A percentile compares a stretch with the other conserved stretches of the same genome.
These are phyloP conservation scores for Lasioglossum morio DNA, from an alignment of 2,888 invertebrate species.

Conservation along the genomic window DNA sequence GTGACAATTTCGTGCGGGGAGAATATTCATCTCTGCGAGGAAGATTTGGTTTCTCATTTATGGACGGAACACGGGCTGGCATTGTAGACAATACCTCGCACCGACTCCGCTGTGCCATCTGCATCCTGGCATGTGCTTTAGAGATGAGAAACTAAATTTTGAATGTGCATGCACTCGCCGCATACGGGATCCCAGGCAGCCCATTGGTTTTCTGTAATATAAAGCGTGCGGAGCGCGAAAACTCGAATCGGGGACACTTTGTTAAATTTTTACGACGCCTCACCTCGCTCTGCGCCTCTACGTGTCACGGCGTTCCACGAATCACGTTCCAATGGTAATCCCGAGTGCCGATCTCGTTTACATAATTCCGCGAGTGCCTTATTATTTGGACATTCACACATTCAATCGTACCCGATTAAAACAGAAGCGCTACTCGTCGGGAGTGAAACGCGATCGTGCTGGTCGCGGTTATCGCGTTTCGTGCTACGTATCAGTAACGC, in stretches of 20 bases:
- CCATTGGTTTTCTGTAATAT: constrained; percentile 1
- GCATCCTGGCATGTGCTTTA: constrained; percentile 26
- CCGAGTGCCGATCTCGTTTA: not conserved
- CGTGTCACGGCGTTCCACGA: not conserved
- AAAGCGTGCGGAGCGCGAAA: not conserved
- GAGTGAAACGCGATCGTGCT: not conserved
- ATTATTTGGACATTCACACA: constrained; percentile 22
- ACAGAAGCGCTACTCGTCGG: constrained; percentile 1
- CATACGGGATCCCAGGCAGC: not conserved
- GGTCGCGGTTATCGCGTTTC: not conserved
- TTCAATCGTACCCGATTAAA: not conserved
- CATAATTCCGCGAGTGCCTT: constrained; percentile 4
- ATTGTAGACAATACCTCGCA: constrained; percentile 14
- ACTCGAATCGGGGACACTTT: not conserved
- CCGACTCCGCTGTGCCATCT: constrained; percentile 12
- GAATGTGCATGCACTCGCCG: constrained; percentile 4
- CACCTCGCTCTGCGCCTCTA: not conserved
- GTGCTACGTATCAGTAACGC: not conserved
- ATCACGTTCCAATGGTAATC: constrained; percentile 18
- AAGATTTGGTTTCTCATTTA: constrained; percentile 36
- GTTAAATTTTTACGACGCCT: constrained; percentile 23
- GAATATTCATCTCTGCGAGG: constrained; percentile 28
- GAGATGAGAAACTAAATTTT: constrained; percentile 31
- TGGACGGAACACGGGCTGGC: constrained; percentile 14
- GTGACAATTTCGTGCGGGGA: constrained; percentile 14